Evolutionary conservation across 2,113 vertebrate genomes (phyloP), one percentile per base, ranked within the genome.

Genomic region (Delphinus delphis): DNA sequence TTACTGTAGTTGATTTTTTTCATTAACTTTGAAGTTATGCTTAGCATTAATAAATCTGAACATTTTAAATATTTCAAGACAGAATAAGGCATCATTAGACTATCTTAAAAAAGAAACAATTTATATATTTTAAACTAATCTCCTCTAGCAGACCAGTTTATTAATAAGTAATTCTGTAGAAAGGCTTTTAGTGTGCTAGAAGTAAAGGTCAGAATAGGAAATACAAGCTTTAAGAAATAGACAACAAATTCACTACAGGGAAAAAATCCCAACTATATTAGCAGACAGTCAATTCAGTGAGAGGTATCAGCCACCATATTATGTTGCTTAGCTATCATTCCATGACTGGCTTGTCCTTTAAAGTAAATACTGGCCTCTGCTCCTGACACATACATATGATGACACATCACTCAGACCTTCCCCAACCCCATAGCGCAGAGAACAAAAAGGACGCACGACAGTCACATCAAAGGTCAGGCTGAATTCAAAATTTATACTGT

Each of bases 161-260:
- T 97, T 98, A 98, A 97, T 60, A 96, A 96, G 62, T 87, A 97
- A 97, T 98, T 82, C n/a, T 94, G 96, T 97, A 97, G 97, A 98
- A 98, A 95, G 97, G 88, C 90, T 98, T 98, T 98, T 96, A 97
- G 96, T 95, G 68, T 97, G 95, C 98, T 98, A 98, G 97, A 98
- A 98, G 89, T 89, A 96, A 88, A 98, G 63, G 90, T 96, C 93
- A 98, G 80, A 71, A 62, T 62, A 98, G 87, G 97, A 98, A 98
- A 98, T 88, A 93, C 58, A 97, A 98, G 93, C 96, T 97, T 90
- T 93, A 96, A 97, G 97, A 98, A 98, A 98, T 36, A 97, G 95
- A 93, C 95, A 98, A 93, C 12, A 98, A 98, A 98, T 96, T 98
- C 90, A 93, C 77, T 95, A 62, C 87, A 97, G 97, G 98, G 98